Percentiles rank a stretch among this genome's conserved stretches.
Conservation (phyloP, 2,888 invertebrate genomes). For the Drosophila formosana region DNA sequence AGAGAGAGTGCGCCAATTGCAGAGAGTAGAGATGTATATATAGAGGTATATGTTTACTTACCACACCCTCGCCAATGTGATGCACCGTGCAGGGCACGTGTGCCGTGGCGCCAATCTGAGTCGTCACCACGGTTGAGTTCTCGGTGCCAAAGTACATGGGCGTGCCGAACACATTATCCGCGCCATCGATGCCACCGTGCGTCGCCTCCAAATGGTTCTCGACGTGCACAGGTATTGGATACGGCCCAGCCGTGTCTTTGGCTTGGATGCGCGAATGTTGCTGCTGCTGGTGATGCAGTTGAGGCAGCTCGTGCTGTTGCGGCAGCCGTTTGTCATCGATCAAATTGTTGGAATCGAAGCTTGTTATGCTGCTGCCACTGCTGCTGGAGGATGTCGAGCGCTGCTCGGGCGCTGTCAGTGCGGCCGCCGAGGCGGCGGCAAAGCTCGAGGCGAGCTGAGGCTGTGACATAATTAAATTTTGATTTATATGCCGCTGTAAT, state of each 20-base stretch:
- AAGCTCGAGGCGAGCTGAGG: conserved; percentile 44
- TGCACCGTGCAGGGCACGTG: conserved; percentile 93
- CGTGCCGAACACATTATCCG: conserved; percentile 86
- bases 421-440: conserved; percentile 60
- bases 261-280: conserved; percentile 76
- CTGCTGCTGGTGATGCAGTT: conserved; percentile 45
- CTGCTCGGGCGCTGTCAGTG: conserved; percentile 48
- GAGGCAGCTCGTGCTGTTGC: conserved; percentile 41
- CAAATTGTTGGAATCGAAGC: conserved; percentile 81
- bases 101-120: conserved; percentile 94
- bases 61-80: conserved; percentile 94
- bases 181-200: conserved; percentile 64
- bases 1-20: conserved; percentile 25
- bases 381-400: conserved; percentile 7
- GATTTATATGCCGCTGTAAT: conserved; percentile 82
- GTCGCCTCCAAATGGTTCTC: conserved; percentile 69
- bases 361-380: conserved; percentile 79
- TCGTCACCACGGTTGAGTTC: conserved; percentile 92
- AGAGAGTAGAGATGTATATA: conserved; percentile 13
- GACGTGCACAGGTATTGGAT: conserved; percentile 56
- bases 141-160: conserved; percentile 93
- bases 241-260: conserved; percentile 78
- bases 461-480: conserved; percentile 84
- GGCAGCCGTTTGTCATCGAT: conserved; percentile 75
- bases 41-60: conserved; percentile 86